phyloP scores from a whole-genome alignment of 2,113 vertebrate species.

The Calonectris borealis region DNA sequence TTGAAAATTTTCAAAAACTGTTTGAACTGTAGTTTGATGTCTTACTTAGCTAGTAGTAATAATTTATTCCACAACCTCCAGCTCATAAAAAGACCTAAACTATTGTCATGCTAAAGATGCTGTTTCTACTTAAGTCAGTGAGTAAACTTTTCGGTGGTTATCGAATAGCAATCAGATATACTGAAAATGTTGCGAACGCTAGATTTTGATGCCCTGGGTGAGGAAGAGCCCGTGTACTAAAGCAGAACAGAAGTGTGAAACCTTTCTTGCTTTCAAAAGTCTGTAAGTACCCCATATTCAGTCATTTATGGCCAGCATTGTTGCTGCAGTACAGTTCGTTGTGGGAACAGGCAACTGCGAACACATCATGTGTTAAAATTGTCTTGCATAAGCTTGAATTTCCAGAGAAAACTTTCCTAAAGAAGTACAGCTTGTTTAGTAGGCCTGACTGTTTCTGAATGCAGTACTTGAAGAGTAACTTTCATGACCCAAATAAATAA shows the following conservation, averaged over 20 bases:
- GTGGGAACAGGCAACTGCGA: background rate
- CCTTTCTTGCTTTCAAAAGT: background rate
- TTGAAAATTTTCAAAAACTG: background rate
- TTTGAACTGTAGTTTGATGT: background rate
- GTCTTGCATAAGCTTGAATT: background rate
- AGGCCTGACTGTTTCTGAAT: background rate
- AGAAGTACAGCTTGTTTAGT: background rate
- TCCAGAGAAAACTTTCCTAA: background rate
- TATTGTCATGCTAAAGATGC: background rate
- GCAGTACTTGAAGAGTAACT: conserved; percentile 28
- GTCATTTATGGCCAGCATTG: background rate
- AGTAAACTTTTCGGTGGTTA: background rate
- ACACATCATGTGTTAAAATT: background rate
- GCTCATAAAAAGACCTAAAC: background rate
- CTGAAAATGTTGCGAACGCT: background rate
- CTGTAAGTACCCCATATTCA: background rate
- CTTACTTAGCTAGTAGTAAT: background rate
- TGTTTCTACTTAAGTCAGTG: background rate
- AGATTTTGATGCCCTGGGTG: background rate
- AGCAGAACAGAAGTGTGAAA: background rate
- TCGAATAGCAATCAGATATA: background rate
- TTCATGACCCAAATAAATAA: background rate
- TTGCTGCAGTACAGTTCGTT: background rate
- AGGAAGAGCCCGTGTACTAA: background rate
- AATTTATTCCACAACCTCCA: background rate